Percentiles rank a stretch among this genome's conserved stretches.
phyloP scores from a whole-genome alignment of 2,797 vertebrate genomes.

The Taeniopygia guttata region DNA sequence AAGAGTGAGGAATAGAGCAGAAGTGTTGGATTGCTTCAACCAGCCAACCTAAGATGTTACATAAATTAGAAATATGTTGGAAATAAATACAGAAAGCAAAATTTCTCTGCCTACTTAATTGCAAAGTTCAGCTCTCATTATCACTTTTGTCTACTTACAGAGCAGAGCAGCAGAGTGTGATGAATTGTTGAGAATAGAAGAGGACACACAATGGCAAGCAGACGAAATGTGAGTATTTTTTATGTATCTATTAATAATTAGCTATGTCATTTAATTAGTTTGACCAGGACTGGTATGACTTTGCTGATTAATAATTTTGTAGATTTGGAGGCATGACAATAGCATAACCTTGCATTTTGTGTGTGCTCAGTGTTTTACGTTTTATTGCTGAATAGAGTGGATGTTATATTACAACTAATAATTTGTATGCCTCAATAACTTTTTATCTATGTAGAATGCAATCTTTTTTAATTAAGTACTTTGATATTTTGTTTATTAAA shows the following conservation, averaged over 20 bases:
- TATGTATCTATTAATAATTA: background rate
- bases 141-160: conserved; percentile 66
- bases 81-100: background rate
- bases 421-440: background rate
- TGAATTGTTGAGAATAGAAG: conserved; percentile 91
- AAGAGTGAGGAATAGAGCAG: background rate
- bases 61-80: too few relatives aligned
- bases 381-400: background rate
- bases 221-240: conserved; percentile 79
- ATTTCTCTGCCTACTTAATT: background rate
- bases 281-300: background rate
- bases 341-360: background rate
- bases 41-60: background rate
- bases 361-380: background rate
- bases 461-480: background rate
- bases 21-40: background rate
- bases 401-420: background rate
- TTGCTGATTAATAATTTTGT: background rate
- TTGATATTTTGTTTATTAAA: background rate
- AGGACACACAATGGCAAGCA: conserved; percentile 84
- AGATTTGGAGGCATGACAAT: background rate
- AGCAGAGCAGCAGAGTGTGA: conserved; percentile 83
- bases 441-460: background rate
- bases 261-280: background rate
- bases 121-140: conserved; percentile 8